Base-by-base conservation (phyloP, 2,888 invertebrate genomes). In the Onthophagus sagittarius region DNA sequence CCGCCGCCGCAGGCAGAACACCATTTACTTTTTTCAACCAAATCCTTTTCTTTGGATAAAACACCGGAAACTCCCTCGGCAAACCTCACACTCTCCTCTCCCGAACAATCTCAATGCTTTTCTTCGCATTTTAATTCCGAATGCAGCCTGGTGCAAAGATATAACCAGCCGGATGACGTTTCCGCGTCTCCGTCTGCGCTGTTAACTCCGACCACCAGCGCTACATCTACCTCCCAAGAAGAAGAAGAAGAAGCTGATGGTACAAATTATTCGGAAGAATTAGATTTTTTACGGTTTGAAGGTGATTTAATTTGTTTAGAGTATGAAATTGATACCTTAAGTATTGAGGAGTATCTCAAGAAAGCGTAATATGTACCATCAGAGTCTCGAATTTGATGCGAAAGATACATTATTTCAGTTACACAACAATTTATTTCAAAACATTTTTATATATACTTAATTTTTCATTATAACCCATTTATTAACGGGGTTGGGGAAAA, bases 11-110 rank as follows among this genome's bases (percentile, higher is more conserved):
- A 79, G 81, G 79, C 82, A 80, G 79, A 80, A 79, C 81, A 80
- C 80, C 81, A 76, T 78, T 63, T 53, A 72, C 23, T 14, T 63
- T 32, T 70, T 33, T 23, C 67, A 72, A 73, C 77, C 75, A 77
- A 77, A 69, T 85, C 84, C 65, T 77, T 76, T 73, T 84, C 87
- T 79, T 87, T 87, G 13, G 79, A 82, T 69, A 85, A 85, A 79
- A 91, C 92, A 3, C 92, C 91, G 6, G 91, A 92, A 79, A 91
- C 91, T 2, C 92, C 92, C 15, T 90, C 90, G 67, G 90, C 92
- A 13, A 91, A 91, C 81, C 87, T 91, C 13, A 88, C 88, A 13
- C 78, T 78, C 74, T 79, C 81, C 53, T 81, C 81, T 72, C 83
- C 83, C 15, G 81, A 81, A 63, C 77, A 80, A 62, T 83, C 83